Base-by-base conservation (phyloP, 2,113 vertebrate genomes). In the Takifugu flavidus region DNA sequence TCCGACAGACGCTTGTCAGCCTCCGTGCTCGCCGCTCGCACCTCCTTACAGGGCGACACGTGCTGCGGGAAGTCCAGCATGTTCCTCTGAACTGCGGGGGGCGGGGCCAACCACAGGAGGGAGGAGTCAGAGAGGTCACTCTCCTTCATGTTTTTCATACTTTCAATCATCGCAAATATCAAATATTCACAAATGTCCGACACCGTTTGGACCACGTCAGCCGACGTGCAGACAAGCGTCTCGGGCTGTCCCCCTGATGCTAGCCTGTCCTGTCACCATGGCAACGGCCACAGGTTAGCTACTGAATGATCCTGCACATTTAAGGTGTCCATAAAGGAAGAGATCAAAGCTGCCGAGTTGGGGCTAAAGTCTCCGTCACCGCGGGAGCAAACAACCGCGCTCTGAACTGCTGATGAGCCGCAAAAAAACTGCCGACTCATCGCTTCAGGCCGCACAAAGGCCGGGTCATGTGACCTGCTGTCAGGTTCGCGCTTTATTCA, bases 1-100 rank as follows among this genome's bases (percentile, higher is more conserved):
- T 97, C 96, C 0, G 96, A 98, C 61, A 99, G 91, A 65, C 85
- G 91, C 83, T 98, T 98, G 87, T 99, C 97, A 0, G 97, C 96
- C 50, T 95, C 93, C 0, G 96, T 99, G 91, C 96, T 98, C 4
- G 96, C 94, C 0, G 87, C 6, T 0, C 97, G 93, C 49, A 95
- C 89, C 11, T 92, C 94, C 81, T 95, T 98, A 67, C 59, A 83
- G 0, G 95, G 85, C 1, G 95, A 95, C 27, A 99, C 95, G 2
- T 99, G 96, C 87, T 98, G 97, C 0, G 94, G 96, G 85, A 99
- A 99, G 65, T 99, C 97, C 76, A 99, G 84, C 88, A 93, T 91
- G 84, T 96, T 99, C 84, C 96, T 86, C 67, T 91, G 92, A 14
- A 98, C 97, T 99, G 86, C 4, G 54, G 49, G 2, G 14, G 31